Percentiles rank a stretch among this genome's conserved stretches.
Conservation (phyloP, 1,140 invertebrate genomes). For the Drosophila rufa region DNA sequence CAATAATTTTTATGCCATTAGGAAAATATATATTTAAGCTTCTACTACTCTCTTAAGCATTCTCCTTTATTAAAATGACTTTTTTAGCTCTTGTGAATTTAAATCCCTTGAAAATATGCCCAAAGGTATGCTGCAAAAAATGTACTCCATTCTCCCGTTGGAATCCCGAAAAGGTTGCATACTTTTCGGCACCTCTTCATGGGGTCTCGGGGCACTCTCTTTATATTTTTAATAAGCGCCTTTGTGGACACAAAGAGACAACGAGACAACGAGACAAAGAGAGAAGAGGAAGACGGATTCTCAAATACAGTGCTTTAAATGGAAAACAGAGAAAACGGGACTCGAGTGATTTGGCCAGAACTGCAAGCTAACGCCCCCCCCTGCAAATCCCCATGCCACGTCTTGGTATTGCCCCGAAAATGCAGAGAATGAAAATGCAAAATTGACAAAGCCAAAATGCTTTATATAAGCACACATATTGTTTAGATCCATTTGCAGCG, state of each 20-base stretch:
- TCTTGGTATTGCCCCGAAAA: constrained; percentile 1
- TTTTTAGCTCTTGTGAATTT: neutral
- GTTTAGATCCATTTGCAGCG: constrained; percentile 46
- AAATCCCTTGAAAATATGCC: neutral
- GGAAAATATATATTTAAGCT: neutral
- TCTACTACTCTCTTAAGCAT: neutral
- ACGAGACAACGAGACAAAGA: neutral
- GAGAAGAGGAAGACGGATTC: neutral
- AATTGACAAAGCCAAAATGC: constrained; percentile 77
- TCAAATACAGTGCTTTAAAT: constrained; percentile 15
- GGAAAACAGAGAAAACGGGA: constrained; percentile 8
- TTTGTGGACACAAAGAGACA: constrained; percentile 13
- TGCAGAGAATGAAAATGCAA: constrained; percentile 62
- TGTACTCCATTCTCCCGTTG: neutral
- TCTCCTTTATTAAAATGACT: neutral
- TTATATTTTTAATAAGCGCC: constrained; percentile 22
- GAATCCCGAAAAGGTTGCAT: neutral
- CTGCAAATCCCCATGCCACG: constrained; percentile 2
- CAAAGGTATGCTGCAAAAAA: neutral
- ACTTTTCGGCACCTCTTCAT: neutral
- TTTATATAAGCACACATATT: constrained; percentile 65
- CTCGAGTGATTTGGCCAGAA: constrained; percentile 38
- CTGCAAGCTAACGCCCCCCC: constrained; percentile 9
- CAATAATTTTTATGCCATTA: too few species aligned
- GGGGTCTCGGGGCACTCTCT: neutral